Evolutionary conservation across 2,113 vertebrate species (phyloP).

Genomic region (Corythornis cristatus): DNA sequence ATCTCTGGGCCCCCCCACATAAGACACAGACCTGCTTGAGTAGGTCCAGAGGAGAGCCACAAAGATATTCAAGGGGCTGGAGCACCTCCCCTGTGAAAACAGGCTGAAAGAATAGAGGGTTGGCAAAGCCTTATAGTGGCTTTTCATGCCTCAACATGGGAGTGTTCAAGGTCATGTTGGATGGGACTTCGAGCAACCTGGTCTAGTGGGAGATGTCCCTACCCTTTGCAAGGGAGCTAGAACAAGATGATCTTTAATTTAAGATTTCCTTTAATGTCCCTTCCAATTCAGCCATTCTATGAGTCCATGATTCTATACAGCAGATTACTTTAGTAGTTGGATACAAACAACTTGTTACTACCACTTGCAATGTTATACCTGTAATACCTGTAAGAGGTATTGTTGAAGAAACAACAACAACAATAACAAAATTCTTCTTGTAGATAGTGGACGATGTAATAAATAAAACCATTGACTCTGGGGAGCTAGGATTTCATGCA

Average conservation of each 20-base stretch:
- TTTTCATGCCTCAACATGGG: neutral
- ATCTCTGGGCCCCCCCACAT: neutral
- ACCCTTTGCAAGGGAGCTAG: neutral
- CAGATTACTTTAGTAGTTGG: neutral
- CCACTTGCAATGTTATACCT: neutral
- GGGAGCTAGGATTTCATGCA: neutral
- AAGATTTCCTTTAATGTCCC: neutral
- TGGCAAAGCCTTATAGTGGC: neutral
- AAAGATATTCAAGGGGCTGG: neutral
- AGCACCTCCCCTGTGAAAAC: neutral
- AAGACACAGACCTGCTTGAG: neutral
- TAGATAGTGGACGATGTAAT: neutral
- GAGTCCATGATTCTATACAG: neutral
- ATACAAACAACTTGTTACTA: too few relatives aligned
- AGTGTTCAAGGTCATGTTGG: neutral
- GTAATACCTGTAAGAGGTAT: neutral
- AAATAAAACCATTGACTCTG: neutral
- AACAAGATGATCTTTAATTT: neutral
- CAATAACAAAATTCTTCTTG: neutral
- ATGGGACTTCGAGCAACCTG: neutral
- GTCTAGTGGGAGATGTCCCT: neutral
- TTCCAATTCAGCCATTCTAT: neutral
- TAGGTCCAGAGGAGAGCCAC: neutral
- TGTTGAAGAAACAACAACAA: neutral
- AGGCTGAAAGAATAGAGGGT: neutral